Evolutionary conservation across 1,140 invertebrate species (phyloP), one percentile per base, ranked within the genome.

Genomic region (Popillia japonica): DNA sequence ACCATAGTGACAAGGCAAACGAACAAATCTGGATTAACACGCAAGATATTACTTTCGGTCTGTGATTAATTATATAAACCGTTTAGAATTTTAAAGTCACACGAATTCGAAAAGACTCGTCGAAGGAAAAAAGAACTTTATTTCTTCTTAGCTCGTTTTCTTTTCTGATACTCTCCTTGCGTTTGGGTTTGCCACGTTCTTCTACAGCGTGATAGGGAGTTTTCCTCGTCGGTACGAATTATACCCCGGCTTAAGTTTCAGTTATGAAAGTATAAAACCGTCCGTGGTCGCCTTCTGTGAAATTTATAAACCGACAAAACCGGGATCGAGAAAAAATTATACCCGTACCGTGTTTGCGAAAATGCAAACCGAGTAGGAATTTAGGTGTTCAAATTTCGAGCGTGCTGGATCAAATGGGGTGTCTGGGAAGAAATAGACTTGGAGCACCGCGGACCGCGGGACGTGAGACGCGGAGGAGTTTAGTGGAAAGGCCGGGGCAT

Each of bases 231-330:
- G 27, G 22, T 17, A 68, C 61, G 61, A 68, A 68, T 68, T 68
- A 68, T 34, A 68, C 61, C 61, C 22, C 61, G 20, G 61, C 61
- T 68, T 68, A 68, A 68, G 61, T 68, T 68, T 68, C 61, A 68
- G 61, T 68, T 68, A 68, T 68, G 61, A 68, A 68, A 68, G 61
- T 68, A 68, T 68, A 68, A 68, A 68, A 68, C 22, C 27, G 61
- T 68, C 61, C 61, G 61, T 34, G 61, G 20, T 68, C 61, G 48
- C 61, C 61, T 68, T 23, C 61, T 68, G 27, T 68, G 61, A 68
- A 68, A 68, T 68, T 68, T 68, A 68, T 68, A 68, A 68, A 68
- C 61, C 61, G 61, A 68, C 61, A 68, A 68, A 68, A 68, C 22
- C 61, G 20, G 61, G 61, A 68, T 68, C 61, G 22, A 68, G 27